Evolutionary conservation across 2,113 vertebrate genomes (phyloP), one percentile per base, ranked within the genome.

Genomic region (Fregetta grallaria): DNA sequence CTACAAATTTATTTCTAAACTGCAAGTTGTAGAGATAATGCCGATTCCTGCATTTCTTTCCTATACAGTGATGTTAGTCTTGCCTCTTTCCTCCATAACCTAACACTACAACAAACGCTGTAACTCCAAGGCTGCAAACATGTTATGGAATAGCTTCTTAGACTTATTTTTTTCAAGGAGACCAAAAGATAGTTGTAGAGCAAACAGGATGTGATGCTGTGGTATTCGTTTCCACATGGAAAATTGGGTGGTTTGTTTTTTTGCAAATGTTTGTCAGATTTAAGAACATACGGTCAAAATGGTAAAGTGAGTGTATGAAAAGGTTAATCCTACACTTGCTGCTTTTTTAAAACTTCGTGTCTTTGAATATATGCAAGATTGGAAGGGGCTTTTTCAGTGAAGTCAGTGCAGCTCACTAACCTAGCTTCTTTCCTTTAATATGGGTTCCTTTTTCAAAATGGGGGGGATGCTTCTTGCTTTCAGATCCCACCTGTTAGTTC

Each of bases 91-190:
- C 71, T 88, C 65, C 26, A 1, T 34, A 59, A 36, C 63, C 42
- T 76, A 74, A 75, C 1, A 0, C 45, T 53, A 18, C 68, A 63
- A 11, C 32, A 86, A 79, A 30, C 0, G 2, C 73, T 47, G 0
- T 55, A 15, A 22, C 66, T 65, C 81, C 72, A 72, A 23, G 47
- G 40, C 65, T 86, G 42, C 49, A 59, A 49, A 63, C 11, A 3
- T 12, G 2, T 38, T 32, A 8, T 36, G 42, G 70, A 27, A 34
- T 42, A n/a, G 23, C 3, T 70, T 88, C 36, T 29, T 62, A 22
- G 32, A n/a, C 16, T 38, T 42, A 10, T 30, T 74, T 38, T 86
- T 45, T 25, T 58, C 27, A 38, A n/a, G 30, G 32, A 65, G 6
- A 47, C 5, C 18, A 40, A 45, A 59, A 44, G 18, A 15, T 56